phyloP scores from a whole-genome alignment of 2,797 vertebrate genomes.

The Neosilurus hyrtlii region DNA sequence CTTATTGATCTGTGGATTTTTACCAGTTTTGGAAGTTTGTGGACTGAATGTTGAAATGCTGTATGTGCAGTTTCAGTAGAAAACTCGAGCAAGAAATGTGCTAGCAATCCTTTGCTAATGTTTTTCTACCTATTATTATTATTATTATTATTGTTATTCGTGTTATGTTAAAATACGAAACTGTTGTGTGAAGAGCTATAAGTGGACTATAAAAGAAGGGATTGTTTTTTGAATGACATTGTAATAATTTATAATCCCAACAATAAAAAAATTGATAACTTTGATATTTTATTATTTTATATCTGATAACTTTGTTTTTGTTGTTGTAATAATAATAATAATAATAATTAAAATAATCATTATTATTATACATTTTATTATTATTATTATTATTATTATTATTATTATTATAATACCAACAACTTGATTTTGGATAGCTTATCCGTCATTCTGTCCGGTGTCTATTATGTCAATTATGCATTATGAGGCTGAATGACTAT shows the following conservation, averaged over 20 bases:
- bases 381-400: no score
- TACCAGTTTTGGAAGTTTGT: constrained; percentile 5
- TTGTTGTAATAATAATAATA: no score
- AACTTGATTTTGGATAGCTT: no score
- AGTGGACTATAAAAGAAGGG: constrained; percentile 36
- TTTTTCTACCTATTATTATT: constrained; percentile 47
- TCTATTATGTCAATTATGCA: no score
- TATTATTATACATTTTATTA: no score
- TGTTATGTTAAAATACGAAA: constrained; percentile 29
- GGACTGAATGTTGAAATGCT: constrained; percentile 30
- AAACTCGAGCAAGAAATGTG: constrained; percentile 40
- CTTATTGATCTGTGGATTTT: not conserved
- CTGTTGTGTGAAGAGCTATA: constrained; percentile 33
- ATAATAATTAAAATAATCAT: no score
- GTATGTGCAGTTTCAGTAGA: constrained; percentile 36
- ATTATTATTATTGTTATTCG: constrained; percentile 18
- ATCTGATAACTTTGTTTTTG: not conserved
- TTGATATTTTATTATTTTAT: not conserved
- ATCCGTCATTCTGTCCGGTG: no score
- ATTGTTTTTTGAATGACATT: constrained; percentile 45
- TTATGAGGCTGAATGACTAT: no score
- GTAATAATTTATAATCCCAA: constrained; percentile 41
- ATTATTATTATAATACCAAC: no score
- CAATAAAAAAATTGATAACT: constrained; percentile 33
- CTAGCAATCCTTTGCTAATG: constrained; percentile 20